These are phyloP conservation scores for Sitodiplosis mosellana DNA, from an alignment of 1,140 invertebrate species.

Conservation along the genomic window DNA sequence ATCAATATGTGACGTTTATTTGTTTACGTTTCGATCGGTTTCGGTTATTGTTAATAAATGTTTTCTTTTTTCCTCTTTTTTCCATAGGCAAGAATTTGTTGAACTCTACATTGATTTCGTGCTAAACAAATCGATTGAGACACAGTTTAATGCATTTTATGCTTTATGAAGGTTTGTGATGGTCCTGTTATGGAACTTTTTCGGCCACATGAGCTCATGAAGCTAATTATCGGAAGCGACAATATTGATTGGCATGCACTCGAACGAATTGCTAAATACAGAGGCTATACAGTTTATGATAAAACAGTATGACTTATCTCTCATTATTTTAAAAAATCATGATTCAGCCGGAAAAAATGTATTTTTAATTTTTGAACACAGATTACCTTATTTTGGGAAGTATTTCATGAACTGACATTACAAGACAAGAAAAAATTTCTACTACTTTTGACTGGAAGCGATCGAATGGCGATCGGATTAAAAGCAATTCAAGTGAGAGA, in stretches of 20 bases:
- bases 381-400: slow-evolving; percentile 79
- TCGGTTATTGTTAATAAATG: not conserved
- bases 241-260: slow-evolving; percentile 51
- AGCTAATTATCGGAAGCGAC: slow-evolving; percentile 72
- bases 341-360: too few species aligned
- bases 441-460: slow-evolving; percentile 87
- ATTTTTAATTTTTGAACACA: slow-evolving; percentile 2
- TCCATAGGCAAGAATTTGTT: slow-evolving; percentile 59
- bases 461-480: slow-evolving; percentile 94
- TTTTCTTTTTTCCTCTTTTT: slow-evolving; percentile 2
- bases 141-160: slow-evolving; percentile 63
- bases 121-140: slow-evolving; percentile 68
- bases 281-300: slow-evolving; percentile 63
- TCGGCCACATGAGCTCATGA: slow-evolving; percentile 84
- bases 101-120: slow-evolving; percentile 79
- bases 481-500: slow-evolving; percentile 63
- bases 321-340: too few species aligned
- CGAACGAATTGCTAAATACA: slow-evolving; percentile 71
- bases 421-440: slow-evolving; percentile 90
- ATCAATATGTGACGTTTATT: too few species aligned
- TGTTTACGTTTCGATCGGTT: too few species aligned
- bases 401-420: slow-evolving; percentile 68
- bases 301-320: slow-evolving; percentile 37
- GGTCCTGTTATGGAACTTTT: slow-evolving; percentile 75
- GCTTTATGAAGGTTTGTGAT: slow-evolving; percentile 52